phyloP scores from a whole-genome alignment of 2,113 vertebrate species.

The Polyodon spathula region DNA sequence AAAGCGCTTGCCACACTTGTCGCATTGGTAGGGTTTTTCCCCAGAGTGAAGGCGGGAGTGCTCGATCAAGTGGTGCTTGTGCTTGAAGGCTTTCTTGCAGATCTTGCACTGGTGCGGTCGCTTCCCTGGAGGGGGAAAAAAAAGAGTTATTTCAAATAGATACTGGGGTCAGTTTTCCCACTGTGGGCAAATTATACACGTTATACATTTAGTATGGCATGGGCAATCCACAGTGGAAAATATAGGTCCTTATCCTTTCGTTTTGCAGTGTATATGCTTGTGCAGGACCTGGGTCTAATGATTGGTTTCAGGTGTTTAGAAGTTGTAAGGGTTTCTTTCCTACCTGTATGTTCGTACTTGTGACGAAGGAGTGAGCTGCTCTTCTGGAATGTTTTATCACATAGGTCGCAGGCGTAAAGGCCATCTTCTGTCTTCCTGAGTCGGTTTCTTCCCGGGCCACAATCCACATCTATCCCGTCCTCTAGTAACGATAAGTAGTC shows the following conservation, averaged over 20 bases:
- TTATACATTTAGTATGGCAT: not conserved
- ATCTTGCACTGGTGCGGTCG: constrained; percentile 67
- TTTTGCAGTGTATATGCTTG: no score
- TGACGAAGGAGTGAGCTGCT: constrained; percentile 71
- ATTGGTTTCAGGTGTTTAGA: no score
- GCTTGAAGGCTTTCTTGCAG: constrained; percentile 72
- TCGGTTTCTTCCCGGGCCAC: constrained; percentile 48
- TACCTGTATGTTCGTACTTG: no score
- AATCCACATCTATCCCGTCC: constrained; percentile 48
- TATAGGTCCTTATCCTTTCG: no score
- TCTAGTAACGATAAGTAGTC: constrained; percentile 56
- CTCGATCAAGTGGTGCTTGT: constrained; percentile 72
- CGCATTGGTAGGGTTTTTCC: constrained; percentile 71
- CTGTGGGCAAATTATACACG: no score
- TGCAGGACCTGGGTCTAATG: no score
- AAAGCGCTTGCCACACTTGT: constrained; percentile 71
- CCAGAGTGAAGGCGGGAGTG: constrained; percentile 70
- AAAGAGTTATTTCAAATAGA: not conserved
- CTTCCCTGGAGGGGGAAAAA: constrained; percentile 43
- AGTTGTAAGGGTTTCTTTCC: no score
- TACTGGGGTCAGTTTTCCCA: not conserved
- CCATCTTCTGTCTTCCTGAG: constrained; percentile 65
- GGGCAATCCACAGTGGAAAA: no score
- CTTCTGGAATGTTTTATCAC: constrained; percentile 73
- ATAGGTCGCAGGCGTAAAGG: constrained; percentile 66